Evolutionary conservation across 2,797 vertebrate species (phyloP).

Genomic region (Cossypha dichroa): DNA sequence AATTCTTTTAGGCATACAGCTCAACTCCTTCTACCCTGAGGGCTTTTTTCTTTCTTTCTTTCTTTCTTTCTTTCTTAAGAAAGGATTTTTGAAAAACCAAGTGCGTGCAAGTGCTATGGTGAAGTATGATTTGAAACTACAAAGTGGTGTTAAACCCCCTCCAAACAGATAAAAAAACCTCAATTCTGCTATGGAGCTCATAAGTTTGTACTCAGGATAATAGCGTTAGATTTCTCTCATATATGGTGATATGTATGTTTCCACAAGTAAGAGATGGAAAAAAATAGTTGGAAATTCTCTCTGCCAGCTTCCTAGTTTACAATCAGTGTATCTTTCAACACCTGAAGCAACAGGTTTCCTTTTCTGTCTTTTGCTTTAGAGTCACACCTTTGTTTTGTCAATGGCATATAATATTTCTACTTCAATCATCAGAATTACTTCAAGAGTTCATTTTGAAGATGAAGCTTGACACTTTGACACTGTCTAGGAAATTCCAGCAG

Average conservation of each 20-base stretch:
- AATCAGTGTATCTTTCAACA: neutral
- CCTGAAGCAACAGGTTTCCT: neutral
- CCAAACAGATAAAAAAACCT: neutral
- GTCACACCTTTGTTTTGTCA: neutral
- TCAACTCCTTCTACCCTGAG: neutral
- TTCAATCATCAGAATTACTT: neutral
- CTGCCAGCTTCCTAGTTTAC: neutral
- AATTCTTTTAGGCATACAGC: neutral
- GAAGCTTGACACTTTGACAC: neutral
- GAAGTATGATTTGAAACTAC: neutral
- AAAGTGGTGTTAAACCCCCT: neutral
- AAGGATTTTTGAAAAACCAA: neutral
- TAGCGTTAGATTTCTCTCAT: neutral
- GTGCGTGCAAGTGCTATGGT: neutral
- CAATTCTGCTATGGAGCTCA: neutral
- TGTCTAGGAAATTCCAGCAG: neutral
- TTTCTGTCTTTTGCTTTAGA: neutral
- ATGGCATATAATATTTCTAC: neutral
- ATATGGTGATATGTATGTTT: neutral
- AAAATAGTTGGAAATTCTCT: neutral
- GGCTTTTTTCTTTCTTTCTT: neutral
- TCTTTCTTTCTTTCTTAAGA: neutral
- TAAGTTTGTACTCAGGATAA: neutral
- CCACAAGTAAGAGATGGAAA: neutral
- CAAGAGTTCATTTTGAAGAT: neutral